Conservation (phyloP, 92 coral and sea anemone species). For the Hydrozoanthus gracilis region DNA sequence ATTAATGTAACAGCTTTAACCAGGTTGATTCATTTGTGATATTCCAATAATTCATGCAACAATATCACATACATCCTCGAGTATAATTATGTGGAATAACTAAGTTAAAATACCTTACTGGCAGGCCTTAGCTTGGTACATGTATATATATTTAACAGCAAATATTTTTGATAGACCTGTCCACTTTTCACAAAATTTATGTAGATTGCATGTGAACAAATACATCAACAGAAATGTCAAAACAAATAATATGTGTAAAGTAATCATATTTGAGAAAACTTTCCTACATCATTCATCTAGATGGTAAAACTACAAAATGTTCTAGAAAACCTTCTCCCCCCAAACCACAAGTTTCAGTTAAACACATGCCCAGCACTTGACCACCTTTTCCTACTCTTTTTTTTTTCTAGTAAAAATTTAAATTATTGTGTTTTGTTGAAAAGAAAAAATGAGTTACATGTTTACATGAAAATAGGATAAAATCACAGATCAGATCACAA, state of each 20-base stretch:
- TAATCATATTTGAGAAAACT: constrained; percentile 14
- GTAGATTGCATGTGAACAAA: constrained; percentile 13
- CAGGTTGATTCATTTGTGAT: constrained; percentile 5
- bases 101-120: background rate
- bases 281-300: background rate
- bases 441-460: constrained; percentile 14
- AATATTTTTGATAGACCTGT: background rate
- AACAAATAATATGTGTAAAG: constrained; percentile 17
- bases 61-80: constrained; percentile 5
- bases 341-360: constrained; percentile 8
- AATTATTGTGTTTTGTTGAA: background rate
- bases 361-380: constrained; percentile 20
- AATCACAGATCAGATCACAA: background rate
- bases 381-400: background rate
- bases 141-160: constrained; percentile 6
- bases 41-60: constrained; percentile 9
- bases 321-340: constrained; percentile 7
- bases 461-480: constrained; percentile 1
- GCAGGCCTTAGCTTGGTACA: constrained; percentile 11
- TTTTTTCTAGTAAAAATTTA: background rate
- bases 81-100: background rate
- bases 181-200: constrained; percentile 5
- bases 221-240: constrained; percentile 10
- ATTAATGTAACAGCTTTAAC: background rate
- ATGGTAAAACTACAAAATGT: constrained; percentile 1